Conservation (phyloP, 2,888 invertebrate species). For the Melolontha melolontha region DNA sequence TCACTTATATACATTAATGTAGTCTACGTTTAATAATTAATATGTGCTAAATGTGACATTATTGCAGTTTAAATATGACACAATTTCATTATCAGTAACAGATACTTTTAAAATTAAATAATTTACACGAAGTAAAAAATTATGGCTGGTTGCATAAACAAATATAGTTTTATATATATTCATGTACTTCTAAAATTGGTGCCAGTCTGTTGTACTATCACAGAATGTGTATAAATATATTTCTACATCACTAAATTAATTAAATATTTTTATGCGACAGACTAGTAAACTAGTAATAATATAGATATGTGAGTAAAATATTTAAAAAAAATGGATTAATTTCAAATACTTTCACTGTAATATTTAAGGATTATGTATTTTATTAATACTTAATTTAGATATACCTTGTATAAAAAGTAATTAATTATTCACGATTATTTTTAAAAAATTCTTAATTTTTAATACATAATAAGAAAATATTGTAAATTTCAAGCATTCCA, state of each 20-base stretch:
- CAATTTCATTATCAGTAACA: too few species aligned
- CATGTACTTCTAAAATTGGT: slow-evolving; percentile 53
- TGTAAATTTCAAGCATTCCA: too few species aligned
- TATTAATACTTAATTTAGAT: neutral
- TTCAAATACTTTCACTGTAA: neutral
- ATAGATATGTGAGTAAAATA: slow-evolving; percentile 6
- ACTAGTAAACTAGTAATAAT: slow-evolving; percentile 27
- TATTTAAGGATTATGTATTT: neutral
- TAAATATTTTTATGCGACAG: slow-evolving; percentile 14
- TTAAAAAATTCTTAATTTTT: too few species aligned
- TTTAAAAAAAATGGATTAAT: neutral
- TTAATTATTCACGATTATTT: too few species aligned
- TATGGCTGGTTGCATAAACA: slow-evolving; percentile 28
- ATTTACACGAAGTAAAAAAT: slow-evolving; percentile 2
- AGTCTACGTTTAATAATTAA: too few species aligned
- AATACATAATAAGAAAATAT: too few species aligned
- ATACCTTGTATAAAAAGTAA: neutral
- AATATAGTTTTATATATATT: slow-evolving; percentile 22
- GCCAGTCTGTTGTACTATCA: slow-evolving; percentile 64
- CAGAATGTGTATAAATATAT: slow-evolving; percentile 56
- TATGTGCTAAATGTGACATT: too few species aligned
- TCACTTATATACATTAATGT: too few species aligned
- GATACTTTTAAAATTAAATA: too few species aligned
- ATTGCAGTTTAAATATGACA: too few species aligned
- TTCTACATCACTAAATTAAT: slow-evolving; percentile 37